Conservation (phyloP, 2,113 vertebrate species). For the Solea solea region DNA sequence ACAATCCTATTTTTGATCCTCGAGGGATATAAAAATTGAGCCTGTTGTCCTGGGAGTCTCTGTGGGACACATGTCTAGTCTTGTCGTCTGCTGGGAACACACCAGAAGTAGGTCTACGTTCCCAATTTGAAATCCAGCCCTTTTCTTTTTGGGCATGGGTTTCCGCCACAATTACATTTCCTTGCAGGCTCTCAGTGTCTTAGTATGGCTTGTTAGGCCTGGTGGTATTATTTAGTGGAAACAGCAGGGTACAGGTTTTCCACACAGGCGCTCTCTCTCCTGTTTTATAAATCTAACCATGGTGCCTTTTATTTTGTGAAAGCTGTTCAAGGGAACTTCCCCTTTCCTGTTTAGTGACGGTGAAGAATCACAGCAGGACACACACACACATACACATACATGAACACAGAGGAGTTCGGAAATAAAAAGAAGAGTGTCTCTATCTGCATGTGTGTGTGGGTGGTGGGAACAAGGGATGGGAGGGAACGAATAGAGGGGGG, state of each 20-base stretch:
- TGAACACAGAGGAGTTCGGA: slow-evolving; percentile 25
- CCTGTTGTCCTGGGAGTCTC: slow-evolving; percentile 39
- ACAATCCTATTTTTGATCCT: slow-evolving; percentile 23
- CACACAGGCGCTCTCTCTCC: neutral
- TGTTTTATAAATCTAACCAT: slow-evolving; percentile 31
- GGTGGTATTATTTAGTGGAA: slow-evolving; percentile 14
- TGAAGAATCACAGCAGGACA: slow-evolving; percentile 51
- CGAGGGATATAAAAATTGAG: slow-evolving; percentile 17
- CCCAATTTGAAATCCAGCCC: slow-evolving; percentile 34
- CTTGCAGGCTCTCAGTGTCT: neutral
- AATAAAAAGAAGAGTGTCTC: slow-evolving; percentile 62
- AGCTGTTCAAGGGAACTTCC: slow-evolving; percentile 64
- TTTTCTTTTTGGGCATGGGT: neutral
- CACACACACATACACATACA: slow-evolving; percentile 11
- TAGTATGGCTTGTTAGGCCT: slow-evolving; percentile 18
- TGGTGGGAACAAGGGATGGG: slow-evolving; percentile 51
- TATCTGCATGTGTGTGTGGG: slow-evolving; percentile 39
- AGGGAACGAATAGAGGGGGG: slow-evolving; percentile 51
- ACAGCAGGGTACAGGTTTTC: slow-evolving; percentile 13
- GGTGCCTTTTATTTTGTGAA: slow-evolving; percentile 26
- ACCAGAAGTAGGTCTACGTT: slow-evolving; percentile 52
- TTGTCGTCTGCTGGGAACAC: slow-evolving; percentile 28
- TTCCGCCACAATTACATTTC: slow-evolving; percentile 12
- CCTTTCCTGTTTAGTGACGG: slow-evolving; percentile 62
- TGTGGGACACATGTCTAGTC: slow-evolving; percentile 26